These are phyloP conservation scores for Cheilosia scutellata DNA, from an alignment of 2,888 invertebrate species.

Conservation along the genomic window DNA sequence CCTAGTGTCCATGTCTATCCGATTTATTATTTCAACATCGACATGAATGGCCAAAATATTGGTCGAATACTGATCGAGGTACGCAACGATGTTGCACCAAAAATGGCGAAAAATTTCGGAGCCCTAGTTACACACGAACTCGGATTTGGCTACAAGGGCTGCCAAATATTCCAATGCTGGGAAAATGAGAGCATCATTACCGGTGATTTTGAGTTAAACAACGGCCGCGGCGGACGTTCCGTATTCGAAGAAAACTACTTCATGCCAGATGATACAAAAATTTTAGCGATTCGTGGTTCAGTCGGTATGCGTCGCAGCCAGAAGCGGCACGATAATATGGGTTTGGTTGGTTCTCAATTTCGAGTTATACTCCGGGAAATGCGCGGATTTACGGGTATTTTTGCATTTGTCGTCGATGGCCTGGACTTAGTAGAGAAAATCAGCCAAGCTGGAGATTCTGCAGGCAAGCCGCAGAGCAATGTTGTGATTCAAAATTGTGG, in stretches of 20 bases:
- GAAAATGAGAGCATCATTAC: conserved; percentile 92
- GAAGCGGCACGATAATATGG: conserved; percentile 91
- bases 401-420: conserved; percentile 92
- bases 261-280: conserved; percentile 92
- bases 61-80: conserved; percentile 92
- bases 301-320: conserved; percentile 93
- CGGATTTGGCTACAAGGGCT: conserved; percentile 91
- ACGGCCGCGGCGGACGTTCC: conserved; percentile 91
- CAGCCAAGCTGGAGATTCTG: conserved; percentile 90
- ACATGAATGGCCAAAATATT: conserved; percentile 88
- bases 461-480: conserved; percentile 91
- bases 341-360: conserved; percentile 94
- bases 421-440: conserved; percentile 91
- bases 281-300: conserved; percentile 90
- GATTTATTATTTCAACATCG: conserved; percentile 91
- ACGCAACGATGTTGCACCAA: conserved; percentile 90
- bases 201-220: conserved; percentile 92
- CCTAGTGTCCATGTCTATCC: conserved; percentile 87
- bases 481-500: conserved; percentile 91
- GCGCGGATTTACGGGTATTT: conserved; percentile 93
- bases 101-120: conserved; percentile 92
- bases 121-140: conserved; percentile 89
- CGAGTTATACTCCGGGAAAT: conserved; percentile 92
- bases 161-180: conserved; percentile 93
- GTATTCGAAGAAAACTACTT: conserved; percentile 91